Percentiles rank a stretch among this genome's conserved stretches.
These are phyloP conservation scores for Ceriagrion tenellum DNA, from an alignment of 2,888 invertebrate species.

Conservation along the genomic window DNA sequence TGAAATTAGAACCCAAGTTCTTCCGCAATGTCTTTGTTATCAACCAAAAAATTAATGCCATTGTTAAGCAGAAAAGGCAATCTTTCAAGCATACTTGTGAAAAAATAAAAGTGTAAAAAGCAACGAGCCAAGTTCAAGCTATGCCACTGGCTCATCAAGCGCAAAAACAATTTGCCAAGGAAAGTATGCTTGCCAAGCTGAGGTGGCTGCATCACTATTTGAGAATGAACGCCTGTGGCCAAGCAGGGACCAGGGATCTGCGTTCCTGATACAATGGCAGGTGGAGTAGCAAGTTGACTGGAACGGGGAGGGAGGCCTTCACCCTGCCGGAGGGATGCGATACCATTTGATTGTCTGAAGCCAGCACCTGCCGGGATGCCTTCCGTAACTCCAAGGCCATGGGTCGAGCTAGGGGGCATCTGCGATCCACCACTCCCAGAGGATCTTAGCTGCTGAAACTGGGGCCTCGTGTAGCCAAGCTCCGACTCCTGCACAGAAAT, in stretches of 20 bases:
- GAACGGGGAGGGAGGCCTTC: conserved; percentile 47
- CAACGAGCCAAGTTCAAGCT: background rate
- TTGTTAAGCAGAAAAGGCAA: background rate
- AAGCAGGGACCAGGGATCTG: conserved; percentile 52
- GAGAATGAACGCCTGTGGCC: conserved; percentile 48
- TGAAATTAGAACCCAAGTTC: background rate
- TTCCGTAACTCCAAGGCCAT: conserved; percentile 53
- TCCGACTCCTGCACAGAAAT: conserved; percentile 23
- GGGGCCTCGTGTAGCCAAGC: conserved; percentile 24
- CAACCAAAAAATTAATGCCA: background rate
- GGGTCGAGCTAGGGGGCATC: conserved; percentile 33
- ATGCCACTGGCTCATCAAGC: conserved; percentile 14
- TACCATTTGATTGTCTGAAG: conserved; percentile 38
- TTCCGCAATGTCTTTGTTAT: too few relatives aligned
- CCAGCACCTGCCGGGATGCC: conserved; percentile 51
- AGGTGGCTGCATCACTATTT: conserved; percentile 52
- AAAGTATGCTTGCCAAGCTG: conserved; percentile 54
- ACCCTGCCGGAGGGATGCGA: conserved; percentile 50
- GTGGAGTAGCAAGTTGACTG: conserved; percentile 46
- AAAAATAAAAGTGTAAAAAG: background rate
- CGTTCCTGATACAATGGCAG: conserved; percentile 56
- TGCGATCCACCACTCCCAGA: conserved; percentile 34
- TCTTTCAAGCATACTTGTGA: background rate
- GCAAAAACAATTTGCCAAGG: conserved; percentile 43
- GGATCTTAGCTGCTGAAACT: conserved; percentile 44